Conservation (phyloP, 2,797 vertebrate species). For the Antrozous pallidus region DNA sequence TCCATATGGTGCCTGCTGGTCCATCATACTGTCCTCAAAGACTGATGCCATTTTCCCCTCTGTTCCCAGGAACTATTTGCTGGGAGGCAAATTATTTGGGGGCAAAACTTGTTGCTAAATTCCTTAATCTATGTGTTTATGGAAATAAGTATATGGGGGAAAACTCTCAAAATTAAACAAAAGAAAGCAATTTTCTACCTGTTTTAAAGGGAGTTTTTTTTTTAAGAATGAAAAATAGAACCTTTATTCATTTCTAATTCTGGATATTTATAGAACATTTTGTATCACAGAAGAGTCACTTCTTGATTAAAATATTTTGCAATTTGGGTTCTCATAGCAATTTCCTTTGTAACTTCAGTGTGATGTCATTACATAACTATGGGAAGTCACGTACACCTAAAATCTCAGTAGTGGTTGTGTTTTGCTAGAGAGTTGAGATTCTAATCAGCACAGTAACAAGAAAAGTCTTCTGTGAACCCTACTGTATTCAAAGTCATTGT, state of each 20-base stretch:
- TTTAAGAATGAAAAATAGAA: neutral
- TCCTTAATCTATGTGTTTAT: neutral
- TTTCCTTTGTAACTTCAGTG: neutral
- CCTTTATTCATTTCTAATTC: neutral
- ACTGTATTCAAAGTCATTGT: neutral
- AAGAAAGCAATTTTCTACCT: neutral
- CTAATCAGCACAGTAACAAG: neutral
- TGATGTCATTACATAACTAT: neutral
- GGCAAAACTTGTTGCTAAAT: neutral
- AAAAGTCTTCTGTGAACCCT: neutral
- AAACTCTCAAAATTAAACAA: conserved; percentile 32
- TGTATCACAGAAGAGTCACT: neutral
- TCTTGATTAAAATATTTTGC: neutral
- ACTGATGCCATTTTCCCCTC: neutral
- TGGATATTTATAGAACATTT: neutral
- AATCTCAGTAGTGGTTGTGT: neutral
- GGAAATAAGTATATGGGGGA: neutral
- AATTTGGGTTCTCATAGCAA: neutral
- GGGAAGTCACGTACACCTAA: neutral
- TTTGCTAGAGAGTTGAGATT: neutral
- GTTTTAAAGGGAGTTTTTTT: neutral
- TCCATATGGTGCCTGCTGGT: neutral
- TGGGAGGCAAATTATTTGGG: neutral
- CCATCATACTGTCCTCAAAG: neutral
- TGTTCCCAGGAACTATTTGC: neutral